Percentiles rank a stretch among this genome's conserved stretches.
phyloP scores from a whole-genome alignment of 1,140 invertebrate genomes.

The Amphibalanus amphitrite region DNA sequence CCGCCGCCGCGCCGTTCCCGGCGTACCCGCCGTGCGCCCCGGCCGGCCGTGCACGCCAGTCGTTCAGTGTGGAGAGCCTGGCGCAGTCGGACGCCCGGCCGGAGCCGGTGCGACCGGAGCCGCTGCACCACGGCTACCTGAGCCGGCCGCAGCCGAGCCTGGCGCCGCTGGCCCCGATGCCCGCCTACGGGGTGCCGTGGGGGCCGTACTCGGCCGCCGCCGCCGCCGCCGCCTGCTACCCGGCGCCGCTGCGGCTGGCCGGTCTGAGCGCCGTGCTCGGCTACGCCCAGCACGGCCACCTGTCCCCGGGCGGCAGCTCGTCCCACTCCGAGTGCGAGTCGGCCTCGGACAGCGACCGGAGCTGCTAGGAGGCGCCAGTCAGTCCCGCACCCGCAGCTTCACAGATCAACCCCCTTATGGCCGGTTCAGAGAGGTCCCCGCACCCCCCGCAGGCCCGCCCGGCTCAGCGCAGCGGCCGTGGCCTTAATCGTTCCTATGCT shows the following conservation, averaged over 20 bases:
- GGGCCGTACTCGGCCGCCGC: neutral
- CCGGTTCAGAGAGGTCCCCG: too few species aligned
- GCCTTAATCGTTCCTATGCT: neutral
- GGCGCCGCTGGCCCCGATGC: slow-evolving; percentile 11
- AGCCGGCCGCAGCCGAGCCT: neutral
- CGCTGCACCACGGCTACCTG: neutral
- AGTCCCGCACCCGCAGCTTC: too few species aligned
- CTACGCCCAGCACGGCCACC: neutral
- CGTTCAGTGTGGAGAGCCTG: slow-evolving; percentile 15
- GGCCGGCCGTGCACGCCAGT: slow-evolving; percentile 10
- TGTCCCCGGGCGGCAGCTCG: neutral
- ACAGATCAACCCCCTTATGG: too few species aligned
- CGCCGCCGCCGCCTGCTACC: too few species aligned
- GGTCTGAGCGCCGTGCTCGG: neutral
- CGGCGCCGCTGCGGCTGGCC: neutral
- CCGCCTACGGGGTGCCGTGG: slow-evolving; percentile 11
- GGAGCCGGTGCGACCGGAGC: slow-evolving; percentile 13
- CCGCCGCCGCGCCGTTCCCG: slow-evolving; percentile 9
- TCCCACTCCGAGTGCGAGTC: neutral
- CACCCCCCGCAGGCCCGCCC: too few species aligned
- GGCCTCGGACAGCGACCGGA: neutral
- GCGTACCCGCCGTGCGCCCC: neutral
- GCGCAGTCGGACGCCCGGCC: slow-evolving; percentile 16
- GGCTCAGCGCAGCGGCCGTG: too few species aligned
- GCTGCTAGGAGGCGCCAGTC: neutral